Evolutionary conservation across 1,140 invertebrate genomes (phyloP).

Genomic region (Meloidogyne exigua): DNA sequence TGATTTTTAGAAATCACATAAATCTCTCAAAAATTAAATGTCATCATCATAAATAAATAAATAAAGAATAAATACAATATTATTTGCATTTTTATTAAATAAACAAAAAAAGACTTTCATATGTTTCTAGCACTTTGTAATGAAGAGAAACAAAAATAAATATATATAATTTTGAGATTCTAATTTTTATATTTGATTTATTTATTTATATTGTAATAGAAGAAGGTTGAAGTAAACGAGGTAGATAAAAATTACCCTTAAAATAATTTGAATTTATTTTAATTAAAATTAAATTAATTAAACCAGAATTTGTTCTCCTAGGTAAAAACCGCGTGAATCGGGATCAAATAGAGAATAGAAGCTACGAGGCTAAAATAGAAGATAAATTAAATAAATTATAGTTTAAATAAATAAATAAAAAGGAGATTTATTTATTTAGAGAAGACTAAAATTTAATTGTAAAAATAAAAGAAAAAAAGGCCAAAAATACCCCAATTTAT

Average conservation of each 20-base stretch:
- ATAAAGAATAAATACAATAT: too few relatives aligned
- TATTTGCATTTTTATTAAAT: too few relatives aligned
- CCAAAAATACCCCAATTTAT: too few relatives aligned
- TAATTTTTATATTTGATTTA: neutral
- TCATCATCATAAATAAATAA: too few relatives aligned
- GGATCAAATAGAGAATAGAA: neutral
- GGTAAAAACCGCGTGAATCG: neutral
- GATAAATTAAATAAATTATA: neutral
- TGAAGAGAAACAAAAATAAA: neutral
- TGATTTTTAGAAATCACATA: too few relatives aligned
- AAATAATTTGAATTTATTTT: neutral
- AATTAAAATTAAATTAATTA: neutral
- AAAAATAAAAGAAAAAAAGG: too few relatives aligned
- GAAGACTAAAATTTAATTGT: too few relatives aligned
- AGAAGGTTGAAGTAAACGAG: slow-evolving; percentile 1
- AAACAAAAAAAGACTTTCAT: too few relatives aligned
- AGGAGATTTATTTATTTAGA: too few relatives aligned
- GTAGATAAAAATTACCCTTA: neutral
- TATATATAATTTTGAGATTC: neutral
- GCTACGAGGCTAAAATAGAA: neutral
- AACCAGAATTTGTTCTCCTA: neutral
- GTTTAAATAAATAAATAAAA: neutral
- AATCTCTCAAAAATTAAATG: too few relatives aligned
- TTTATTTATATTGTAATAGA: neutral
- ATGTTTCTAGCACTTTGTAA: neutral